Conservation (phyloP, 37 sponge, comb jelly and placozoan species). For the Amphimedon queenslandica region DNA sequence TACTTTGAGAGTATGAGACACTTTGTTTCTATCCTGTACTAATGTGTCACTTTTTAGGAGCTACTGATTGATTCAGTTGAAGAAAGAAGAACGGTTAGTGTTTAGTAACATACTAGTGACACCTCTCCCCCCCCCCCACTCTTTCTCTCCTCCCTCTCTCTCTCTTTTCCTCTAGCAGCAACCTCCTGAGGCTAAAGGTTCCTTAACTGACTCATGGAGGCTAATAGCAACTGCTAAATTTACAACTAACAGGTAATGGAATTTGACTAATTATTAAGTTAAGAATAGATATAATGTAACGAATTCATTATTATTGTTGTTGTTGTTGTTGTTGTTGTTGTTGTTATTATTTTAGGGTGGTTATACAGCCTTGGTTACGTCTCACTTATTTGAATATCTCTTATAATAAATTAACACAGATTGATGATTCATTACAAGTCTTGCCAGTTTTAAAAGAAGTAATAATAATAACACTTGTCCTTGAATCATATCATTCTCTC, state of each 20-base stretch:
- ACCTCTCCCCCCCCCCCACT: background rate
- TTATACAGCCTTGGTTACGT: slow-evolving; percentile 79
- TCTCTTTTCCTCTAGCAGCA: background rate
- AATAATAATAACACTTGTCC: slow-evolving; percentile 16
- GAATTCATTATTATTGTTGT: background rate
- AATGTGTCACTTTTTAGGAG: slow-evolving; percentile 18
- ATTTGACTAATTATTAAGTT: too few species aligned
- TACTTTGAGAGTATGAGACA: slow-evolving; percentile 6
- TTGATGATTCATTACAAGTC: slow-evolving; percentile 61
- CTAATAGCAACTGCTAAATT: slow-evolving; percentile 51
- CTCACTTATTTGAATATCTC: slow-evolving; percentile 58
- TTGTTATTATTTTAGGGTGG: slow-evolving; percentile 24
- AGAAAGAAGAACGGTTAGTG: slow-evolving; percentile 30
- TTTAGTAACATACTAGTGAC: too few species aligned
- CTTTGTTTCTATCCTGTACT: background rate
- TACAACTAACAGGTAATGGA: slow-evolving; percentile 24
- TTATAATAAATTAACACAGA: slow-evolving; percentile 54
- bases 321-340: background rate
- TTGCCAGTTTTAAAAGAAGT: slow-evolving; percentile 64
- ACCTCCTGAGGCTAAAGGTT: background rate
- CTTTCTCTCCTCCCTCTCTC: background rate
- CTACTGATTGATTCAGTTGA: slow-evolving; percentile 58
- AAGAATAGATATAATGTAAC: background rate
- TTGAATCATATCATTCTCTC: slow-evolving; percentile 18
- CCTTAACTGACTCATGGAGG: slow-evolving; percentile 41